These are phyloP conservation scores for Cromileptes altivelis DNA, from an alignment of 2,113 vertebrate species.

Conservation along the genomic window DNA sequence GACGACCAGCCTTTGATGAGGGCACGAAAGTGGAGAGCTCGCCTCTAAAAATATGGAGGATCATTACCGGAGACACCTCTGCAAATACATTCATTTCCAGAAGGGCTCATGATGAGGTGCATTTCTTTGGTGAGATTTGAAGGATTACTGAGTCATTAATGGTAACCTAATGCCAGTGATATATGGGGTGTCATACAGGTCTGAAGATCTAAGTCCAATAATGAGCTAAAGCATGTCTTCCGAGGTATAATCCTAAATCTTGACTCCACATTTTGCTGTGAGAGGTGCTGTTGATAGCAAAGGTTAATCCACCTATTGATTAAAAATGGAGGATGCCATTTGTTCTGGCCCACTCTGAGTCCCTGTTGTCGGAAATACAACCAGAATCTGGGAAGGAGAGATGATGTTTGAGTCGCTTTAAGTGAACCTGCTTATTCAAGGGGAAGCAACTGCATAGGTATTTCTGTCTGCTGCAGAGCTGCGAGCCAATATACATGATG, in stretches of 20 bases:
- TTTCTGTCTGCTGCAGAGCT: slow-evolving; percentile 21
- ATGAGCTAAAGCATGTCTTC: slow-evolving; percentile 67
- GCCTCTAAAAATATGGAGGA: slow-evolving; percentile 51
- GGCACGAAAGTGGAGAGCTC: slow-evolving; percentile 29
- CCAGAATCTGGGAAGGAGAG: slow-evolving; percentile 31
- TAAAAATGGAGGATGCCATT: slow-evolving; percentile 63
- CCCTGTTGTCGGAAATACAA: slow-evolving; percentile 48
- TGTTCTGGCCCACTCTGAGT: slow-evolving; percentile 31
- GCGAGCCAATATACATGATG: not conserved
- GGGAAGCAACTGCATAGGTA: not conserved
- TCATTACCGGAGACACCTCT: slow-evolving; percentile 49
- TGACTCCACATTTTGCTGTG: slow-evolving; percentile 52
- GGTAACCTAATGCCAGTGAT: slow-evolving; percentile 57
- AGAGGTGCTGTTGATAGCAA: slow-evolving; percentile 38
- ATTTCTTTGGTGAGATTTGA: slow-evolving; percentile 66
- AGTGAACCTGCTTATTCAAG: slow-evolving; percentile 22
- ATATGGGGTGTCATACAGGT: slow-evolving; percentile 58
- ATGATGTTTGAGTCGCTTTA: not conserved
- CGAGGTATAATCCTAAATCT: slow-evolving; percentile 65
- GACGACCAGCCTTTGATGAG: slow-evolving; percentile 46
- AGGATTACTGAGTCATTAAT: slow-evolving; percentile 71
- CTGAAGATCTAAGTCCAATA: slow-evolving; percentile 63
- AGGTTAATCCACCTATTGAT: slow-evolving; percentile 73
- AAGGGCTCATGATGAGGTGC: slow-evolving; percentile 50
- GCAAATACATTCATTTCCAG: slow-evolving; percentile 60